Evolutionary conservation across 92 coral and sea anemone species (phyloP).

Genomic region (Scolanthus callimorphus): DNA sequence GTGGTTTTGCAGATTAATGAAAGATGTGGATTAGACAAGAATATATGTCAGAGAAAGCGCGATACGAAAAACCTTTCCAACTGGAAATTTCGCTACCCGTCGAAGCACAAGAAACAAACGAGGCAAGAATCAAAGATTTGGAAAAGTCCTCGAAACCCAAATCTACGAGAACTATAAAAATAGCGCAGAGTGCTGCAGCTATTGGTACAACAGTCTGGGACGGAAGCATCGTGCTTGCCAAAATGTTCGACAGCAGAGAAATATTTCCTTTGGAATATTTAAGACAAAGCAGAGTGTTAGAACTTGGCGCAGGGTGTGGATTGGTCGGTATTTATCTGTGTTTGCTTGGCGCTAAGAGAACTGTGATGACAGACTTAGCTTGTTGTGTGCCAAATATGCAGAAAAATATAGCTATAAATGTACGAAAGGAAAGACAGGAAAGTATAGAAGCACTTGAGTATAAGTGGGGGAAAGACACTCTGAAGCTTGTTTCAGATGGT

Average conservation of each 20-base stretch:
- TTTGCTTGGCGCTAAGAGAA: constrained; percentile 69
- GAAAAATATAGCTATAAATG: constrained; percentile 55
- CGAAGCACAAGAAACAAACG: no score
- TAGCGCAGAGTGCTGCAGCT: constrained; percentile 75
- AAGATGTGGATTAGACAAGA: constrained; percentile 89
- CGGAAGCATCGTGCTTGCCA: constrained; percentile 92
- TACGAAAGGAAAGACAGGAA: constrained; percentile 13
- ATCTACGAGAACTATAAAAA: no score
- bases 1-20: no score
- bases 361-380: constrained; percentile 62
- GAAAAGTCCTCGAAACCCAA: no score
- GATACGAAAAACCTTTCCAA: constrained; percentile 71
- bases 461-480: constrained; percentile 65
- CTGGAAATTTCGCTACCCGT: constrained; percentile 35
- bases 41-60: constrained; percentile 81
- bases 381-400: constrained; percentile 78
- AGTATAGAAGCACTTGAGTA: constrained; percentile 57
- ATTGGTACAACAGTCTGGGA: constrained; percentile 97
- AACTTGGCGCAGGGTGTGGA: constrained; percentile 96
- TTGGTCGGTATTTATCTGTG: constrained; percentile 75
- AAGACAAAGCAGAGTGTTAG: constrained; percentile 44
- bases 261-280: constrained; percentile 41
- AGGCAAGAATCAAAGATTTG: no score
- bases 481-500: constrained; percentile 42
- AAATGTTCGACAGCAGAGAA: constrained; percentile 79